A percentile compares a stretch with the other conserved stretches of the same genome.
These are phyloP conservation scores for Trilocha varians DNA, from an alignment of 2,888 invertebrate species.

Conservation along the genomic window DNA sequence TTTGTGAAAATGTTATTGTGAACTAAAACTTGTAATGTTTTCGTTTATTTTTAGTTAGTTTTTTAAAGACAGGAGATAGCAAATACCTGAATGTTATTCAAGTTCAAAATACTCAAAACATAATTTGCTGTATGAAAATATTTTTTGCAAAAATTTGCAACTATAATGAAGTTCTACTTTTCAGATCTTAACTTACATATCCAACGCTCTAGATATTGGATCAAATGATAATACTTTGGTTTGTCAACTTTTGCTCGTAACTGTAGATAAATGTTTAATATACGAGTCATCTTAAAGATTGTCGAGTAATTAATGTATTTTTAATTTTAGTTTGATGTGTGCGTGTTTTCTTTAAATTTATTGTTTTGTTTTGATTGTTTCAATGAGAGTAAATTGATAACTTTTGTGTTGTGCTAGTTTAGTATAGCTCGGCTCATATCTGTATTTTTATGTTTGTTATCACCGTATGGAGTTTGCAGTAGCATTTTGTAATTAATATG, in stretches of 20 bases:
- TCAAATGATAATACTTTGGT: conserved; percentile 48
- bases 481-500: too few species aligned
- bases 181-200: conserved; percentile 62
- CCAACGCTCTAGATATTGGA: conserved; percentile 53
- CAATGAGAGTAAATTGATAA: background rate
- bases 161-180: conserved; percentile 23
- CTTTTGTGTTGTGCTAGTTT: background rate
- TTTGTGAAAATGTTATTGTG: too few species aligned
- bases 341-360: background rate
- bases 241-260: conserved; percentile 35
- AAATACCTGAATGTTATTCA: too few species aligned
- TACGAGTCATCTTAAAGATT: background rate
- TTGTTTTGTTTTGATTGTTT: background rate
- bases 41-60: too few species aligned
- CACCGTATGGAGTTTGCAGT: too few species aligned
- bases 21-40: too few species aligned
- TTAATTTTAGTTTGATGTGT: background rate
- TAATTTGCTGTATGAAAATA: too few species aligned
- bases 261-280: background rate
- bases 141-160: too few species aligned
- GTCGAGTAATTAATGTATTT: background rate
- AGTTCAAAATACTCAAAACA: too few species aligned
- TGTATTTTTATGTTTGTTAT: too few species aligned
- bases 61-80: too few species aligned
- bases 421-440: too few species aligned